Percentiles rank a stretch among this genome's conserved stretches.
Conservation (phyloP, 2,888 invertebrate species). For the Ornithoptera alexandrae region DNA sequence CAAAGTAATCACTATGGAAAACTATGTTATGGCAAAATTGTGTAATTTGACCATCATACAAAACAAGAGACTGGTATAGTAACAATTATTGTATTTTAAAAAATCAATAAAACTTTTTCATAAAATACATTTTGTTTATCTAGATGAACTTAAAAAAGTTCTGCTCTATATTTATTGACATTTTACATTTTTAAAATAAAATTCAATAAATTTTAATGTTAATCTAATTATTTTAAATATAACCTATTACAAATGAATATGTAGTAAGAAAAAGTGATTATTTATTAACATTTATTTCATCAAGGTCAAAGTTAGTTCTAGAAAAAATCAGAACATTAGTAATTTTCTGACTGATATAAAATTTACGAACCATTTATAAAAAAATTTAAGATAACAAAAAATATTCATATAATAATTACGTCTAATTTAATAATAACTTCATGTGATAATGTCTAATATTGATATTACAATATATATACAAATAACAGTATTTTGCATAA, state of each 20-base stretch:
- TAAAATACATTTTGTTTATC: too few relatives aligned
- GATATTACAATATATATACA: background rate
- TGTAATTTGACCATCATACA: too few relatives aligned
- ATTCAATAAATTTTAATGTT: background rate
- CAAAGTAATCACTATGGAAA: too few relatives aligned
- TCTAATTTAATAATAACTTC: too few relatives aligned
- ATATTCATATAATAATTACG: background rate
- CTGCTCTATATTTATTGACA: too few relatives aligned
- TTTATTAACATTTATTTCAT: conserved; percentile 27
- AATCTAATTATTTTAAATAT: background rate
- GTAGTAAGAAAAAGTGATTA: conserved; percentile 1
- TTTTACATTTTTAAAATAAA: background rate
- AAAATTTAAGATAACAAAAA: background rate
- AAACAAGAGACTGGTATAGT: too few relatives aligned
- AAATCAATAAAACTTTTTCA: too few relatives aligned
- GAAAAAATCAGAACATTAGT: background rate
- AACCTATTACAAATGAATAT: background rate
- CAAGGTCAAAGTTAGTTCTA: background rate
- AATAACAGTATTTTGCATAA: background rate
- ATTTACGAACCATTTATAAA: background rate
- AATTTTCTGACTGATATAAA: background rate
- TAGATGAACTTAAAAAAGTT: too few relatives aligned
- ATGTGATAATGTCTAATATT: too few relatives aligned
- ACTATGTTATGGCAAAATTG: too few relatives aligned
- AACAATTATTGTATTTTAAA: too few relatives aligned